A percentile compares a stretch with the other conserved stretches of the same genome.
phyloP scores from a whole-genome alignment of 2,888 invertebrate species.

The Aleiodes alternator region DNA sequence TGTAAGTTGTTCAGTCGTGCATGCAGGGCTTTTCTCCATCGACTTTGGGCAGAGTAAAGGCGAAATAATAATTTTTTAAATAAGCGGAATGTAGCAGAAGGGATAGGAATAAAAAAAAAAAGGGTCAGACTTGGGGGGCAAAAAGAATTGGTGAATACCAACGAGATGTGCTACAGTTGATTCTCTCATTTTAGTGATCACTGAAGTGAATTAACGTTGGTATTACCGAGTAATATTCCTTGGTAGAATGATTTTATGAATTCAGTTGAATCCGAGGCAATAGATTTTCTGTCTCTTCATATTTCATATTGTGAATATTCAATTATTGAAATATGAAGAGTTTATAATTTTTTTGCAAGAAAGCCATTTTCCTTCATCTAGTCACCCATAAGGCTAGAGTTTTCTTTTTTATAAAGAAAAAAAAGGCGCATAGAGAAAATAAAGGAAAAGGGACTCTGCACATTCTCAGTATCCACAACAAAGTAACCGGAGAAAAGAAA shows the following conservation, averaged over 20 bases:
- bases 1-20: no score
- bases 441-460: slow-evolving; percentile 8
- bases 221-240: neutral
- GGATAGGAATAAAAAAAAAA: neutral
- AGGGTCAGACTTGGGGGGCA: no score
- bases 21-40: neutral
- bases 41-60: neutral
- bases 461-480: slow-evolving; percentile 15
- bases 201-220: neutral
- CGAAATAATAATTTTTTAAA: neutral
- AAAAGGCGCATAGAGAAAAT: neutral
- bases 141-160: no score
- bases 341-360: no score
- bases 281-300: neutral
- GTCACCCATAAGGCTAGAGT: neutral
- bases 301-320: neutral
- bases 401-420: neutral
- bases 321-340: slow-evolving; percentile 15
- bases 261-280: neutral
- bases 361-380: neutral
- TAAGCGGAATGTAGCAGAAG: neutral
- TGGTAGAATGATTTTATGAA: slow-evolving; percentile 10
- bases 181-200: no score
- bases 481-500: slow-evolving; percentile 6
- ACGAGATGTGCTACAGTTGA: no score